phyloP scores from a whole-genome alignment of 2,113 vertebrate species.

The Polypterus bichir region DNA sequence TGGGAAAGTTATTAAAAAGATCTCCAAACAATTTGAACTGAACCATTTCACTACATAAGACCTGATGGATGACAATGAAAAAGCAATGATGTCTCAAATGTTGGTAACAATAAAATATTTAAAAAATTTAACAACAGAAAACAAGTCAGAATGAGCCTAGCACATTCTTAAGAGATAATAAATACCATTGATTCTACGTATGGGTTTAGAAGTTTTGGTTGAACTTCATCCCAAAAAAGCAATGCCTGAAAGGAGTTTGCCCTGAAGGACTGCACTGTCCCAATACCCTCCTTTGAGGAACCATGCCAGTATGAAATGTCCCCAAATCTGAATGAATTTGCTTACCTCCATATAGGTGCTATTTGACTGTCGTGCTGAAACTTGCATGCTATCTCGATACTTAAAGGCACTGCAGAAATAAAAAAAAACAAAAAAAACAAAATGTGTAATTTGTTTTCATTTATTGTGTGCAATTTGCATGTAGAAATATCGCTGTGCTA shows the following conservation, averaged over 20 bases:
- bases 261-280: neutral
- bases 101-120: too few relatives aligned
- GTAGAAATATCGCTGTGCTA: neutral
- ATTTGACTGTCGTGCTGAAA: constrained; percentile 28
- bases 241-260: too few relatives aligned
- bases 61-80: too few relatives aligned
- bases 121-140: too few relatives aligned
- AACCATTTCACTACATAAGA: too few relatives aligned
- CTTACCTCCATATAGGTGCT: constrained; percentile 45
- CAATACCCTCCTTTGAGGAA: neutral
- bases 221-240: too few relatives aligned
- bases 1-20: too few relatives aligned
- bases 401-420: constrained; percentile 32
- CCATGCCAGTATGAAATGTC: neutral
- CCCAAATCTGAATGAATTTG: neutral
- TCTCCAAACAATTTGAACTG: too few relatives aligned
- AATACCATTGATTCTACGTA: neutral
- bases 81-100: too few relatives aligned
- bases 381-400: constrained; percentile 23
- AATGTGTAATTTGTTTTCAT: neutral
- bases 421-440: neutral
- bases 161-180: neutral
- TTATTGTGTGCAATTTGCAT: neutral
- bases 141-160: too few relatives aligned
- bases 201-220: too few relatives aligned